A percentile compares a stretch with the other conserved stretches of the same genome.
Conservation (phyloP, 2,888 invertebrate genomes). For the Drosophila koepferae region DNA sequence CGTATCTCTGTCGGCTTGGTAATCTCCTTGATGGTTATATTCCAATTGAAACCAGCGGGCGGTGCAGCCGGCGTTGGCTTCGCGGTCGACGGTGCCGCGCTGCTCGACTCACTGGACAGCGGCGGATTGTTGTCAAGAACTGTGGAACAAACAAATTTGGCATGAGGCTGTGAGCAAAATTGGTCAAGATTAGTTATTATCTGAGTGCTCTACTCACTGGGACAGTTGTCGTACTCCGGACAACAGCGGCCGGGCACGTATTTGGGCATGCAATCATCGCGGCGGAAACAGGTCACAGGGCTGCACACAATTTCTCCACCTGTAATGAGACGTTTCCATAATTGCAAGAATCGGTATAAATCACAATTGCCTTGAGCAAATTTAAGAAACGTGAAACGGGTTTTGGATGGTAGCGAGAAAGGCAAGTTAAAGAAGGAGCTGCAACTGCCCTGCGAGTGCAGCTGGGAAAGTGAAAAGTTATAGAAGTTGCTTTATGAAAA, state of each 20-base stretch:
- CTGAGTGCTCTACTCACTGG: conserved; percentile 85
- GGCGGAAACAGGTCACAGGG: conserved; percentile 90
- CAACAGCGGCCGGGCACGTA: conserved; percentile 91
- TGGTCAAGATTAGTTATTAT: conserved; percentile 17
- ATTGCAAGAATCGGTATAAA: neutral
- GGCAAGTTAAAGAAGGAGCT: neutral
- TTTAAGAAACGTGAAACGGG: neutral
- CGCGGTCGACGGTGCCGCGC: conserved; percentile 40
- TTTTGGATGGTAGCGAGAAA: neutral
- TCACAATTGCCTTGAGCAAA: neutral
- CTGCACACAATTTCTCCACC: conserved; percentile 92
- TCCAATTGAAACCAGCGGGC: conserved; percentile 74
- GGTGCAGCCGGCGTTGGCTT: conserved; percentile 42
- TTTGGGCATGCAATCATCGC: conserved; percentile 91
- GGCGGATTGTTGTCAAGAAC: conserved; percentile 71
- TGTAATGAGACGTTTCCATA: conserved; percentile 52
- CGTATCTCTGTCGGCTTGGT: conserved; percentile 84
- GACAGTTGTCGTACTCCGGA: conserved; percentile 93
- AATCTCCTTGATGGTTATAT: conserved; percentile 85
- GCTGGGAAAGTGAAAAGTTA: neutral
- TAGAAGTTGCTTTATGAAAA: neutral
- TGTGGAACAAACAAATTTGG: conserved; percentile 4
- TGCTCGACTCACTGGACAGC: conserved; percentile 48
- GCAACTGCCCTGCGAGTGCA: neutral
- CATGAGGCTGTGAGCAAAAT: neutral